Evolutionary conservation across 2,888 invertebrate genomes (phyloP), one percentile per base, ranked within the genome.

Genomic region (Aelia acuminata): DNA sequence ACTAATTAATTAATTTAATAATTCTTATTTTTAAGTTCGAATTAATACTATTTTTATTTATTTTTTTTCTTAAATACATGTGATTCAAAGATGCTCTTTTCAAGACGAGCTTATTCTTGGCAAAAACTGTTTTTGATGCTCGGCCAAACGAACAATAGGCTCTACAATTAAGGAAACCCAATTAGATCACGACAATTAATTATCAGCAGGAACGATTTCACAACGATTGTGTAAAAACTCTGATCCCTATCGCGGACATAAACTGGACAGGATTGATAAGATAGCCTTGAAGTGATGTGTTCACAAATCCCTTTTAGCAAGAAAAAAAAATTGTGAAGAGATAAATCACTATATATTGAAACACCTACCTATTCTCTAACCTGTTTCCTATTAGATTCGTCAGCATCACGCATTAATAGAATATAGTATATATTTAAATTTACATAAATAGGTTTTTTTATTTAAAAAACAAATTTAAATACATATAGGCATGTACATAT

Each of bases 281-380:
- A 80, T 80, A 80, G 43, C 80, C 80, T 80, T 80, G 80, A 80
- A 80, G 80, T 80, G 80, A 80, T 80, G 43, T 43, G 80, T 80
- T 80, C 80, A 80, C 4, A 43, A 80, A 80, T 1, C 80, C 10
- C 43, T 80, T 80, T 80, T 3, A 43, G n/a, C 22, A 80, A 43
- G n/a, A 80, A 75, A 20, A 18, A 75, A 75, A 39, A 75, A 39
- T 8, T 3, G 53, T 1, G 4, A 5, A n/a, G 43, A 80, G 43
- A 43, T 43, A 10, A 80, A 80, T 3, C n/a, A 22, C 43, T 80
- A 18, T 43, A 20, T 35, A n/a, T n/a, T 31, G 22, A 1, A 80
- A 80, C 4, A 10, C 7, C 43, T 80, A 43, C 0, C 39, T 75
- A 39, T 43, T 10, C 39, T 43, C 11, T 13, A 3, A n/a, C 22